Base-by-base conservation (phyloP, 2,113 vertebrate species). In the Pseudorasbora parva region DNA sequence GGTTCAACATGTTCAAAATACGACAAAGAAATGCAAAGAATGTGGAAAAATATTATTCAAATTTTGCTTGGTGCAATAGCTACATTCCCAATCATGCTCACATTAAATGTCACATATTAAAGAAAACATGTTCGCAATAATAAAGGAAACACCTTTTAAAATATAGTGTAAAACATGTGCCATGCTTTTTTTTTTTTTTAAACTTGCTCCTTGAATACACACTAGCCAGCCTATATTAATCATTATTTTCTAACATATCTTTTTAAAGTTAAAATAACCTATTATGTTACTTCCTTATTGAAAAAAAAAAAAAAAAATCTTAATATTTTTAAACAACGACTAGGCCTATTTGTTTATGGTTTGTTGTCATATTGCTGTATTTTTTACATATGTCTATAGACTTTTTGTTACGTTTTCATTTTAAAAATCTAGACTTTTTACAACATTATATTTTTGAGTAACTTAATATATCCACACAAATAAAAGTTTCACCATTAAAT, bases 1-100 rank as follows among this genome's bases (percentile, higher is more conserved):
- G 54, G 23, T 83, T 19, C 79, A 82, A 75, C 43, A 69, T 72
- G 43, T 86, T 37, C 9, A 81, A 43, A 74, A 72, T 11, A 64
- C 69, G 47, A 45, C 21, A 19, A 0, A 43, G 51, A 83, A 43
- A 51, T 62, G 54, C 33, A 49, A 62, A 33, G 2, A 23, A 59
- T 73, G 17, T 59, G 19, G 4, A 41, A 37, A 41, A 57, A 77
- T 41, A 49, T 37, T 54, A 33, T 25, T 74, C 8, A 8, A 15
- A 27, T 73, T 49, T 47, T 11, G 8, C 8, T 64, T 6, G 15
- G 60, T 30, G 60, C 25, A 17, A 8, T 64, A 43, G 41, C 15
- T n/a, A n/a, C n/a, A 4, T 66, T 19, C 2, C 30, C 30, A 21
- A 19, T 19, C 17, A 37, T 21, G 8, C 64, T 37, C 19, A 19